Conservation (phyloP, 1,140 invertebrate genomes). For the Pseudomyrmex sp. region DNA sequence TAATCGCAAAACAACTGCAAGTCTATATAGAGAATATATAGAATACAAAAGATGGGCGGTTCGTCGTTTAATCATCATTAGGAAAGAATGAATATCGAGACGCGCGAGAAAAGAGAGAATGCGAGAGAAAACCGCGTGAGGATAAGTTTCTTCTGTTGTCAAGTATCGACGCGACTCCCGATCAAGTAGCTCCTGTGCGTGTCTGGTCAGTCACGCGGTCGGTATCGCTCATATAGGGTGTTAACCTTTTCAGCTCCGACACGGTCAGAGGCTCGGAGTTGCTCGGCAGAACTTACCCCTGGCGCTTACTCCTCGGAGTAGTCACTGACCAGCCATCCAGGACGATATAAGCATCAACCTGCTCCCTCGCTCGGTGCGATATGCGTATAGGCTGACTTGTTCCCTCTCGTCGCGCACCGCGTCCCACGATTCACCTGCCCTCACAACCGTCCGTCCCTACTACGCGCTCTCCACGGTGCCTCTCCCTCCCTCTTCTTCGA, state of each 20-base stretch:
- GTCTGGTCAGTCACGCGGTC: slow-evolving; percentile 5
- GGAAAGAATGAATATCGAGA: background rate
- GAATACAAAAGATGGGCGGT: background rate
- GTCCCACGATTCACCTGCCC: slow-evolving; percentile 54
- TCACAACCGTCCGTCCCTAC: slow-evolving; percentile 63
- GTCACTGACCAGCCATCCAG: slow-evolving; percentile 19
- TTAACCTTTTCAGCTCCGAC: slow-evolving; percentile 19
- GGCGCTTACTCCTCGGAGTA: slow-evolving; percentile 13
- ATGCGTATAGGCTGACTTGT: slow-evolving; percentile 62
- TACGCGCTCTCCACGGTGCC: slow-evolving; percentile 51
- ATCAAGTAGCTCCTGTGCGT: slow-evolving; percentile 16
- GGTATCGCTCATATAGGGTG: background rate
- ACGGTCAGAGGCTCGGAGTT: background rate
- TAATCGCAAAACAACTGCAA: slow-evolving; percentile 6
- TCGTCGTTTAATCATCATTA: slow-evolving; percentile 11
- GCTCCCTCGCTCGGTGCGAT: slow-evolving; percentile 42
- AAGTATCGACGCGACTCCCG: background rate
- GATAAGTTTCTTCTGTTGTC: background rate
- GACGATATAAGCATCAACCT: slow-evolving; percentile 44
- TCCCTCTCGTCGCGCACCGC: slow-evolving; percentile 62
- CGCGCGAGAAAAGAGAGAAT: background rate
- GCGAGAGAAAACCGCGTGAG: background rate
- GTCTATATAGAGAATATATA: background rate
- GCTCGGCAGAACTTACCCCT: slow-evolving; percentile 5
- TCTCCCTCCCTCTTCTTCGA: slow-evolving; percentile 34